phyloP scores from a whole-genome alignment of 2,113 vertebrate species.

The Notothenia rossii region DNA sequence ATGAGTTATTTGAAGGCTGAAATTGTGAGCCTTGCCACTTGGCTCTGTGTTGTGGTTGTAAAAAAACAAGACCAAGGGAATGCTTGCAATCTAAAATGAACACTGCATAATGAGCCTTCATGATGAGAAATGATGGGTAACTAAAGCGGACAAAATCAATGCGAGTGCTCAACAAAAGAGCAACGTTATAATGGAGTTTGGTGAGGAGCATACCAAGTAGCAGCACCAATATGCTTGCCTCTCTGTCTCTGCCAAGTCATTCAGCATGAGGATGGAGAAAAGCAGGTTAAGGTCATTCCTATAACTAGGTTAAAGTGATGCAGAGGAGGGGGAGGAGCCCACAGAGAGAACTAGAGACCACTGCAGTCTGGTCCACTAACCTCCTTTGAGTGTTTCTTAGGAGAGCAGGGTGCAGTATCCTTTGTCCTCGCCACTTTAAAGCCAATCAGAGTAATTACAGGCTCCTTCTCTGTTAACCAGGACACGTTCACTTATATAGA shows the following conservation, averaged over 20 bases:
- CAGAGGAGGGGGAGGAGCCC: constrained; percentile 51
- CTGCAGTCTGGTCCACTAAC: constrained; percentile 75
- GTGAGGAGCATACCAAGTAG: neutral
- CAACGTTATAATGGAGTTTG: neutral
- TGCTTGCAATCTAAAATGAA: neutral
- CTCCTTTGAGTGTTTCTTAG: constrained; percentile 46
- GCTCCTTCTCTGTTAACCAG: constrained; percentile 14
- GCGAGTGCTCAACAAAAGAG: neutral
- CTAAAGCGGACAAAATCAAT: neutral
- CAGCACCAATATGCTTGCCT: neutral
- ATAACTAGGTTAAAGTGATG: constrained; percentile 74
- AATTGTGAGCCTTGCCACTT: neutral
- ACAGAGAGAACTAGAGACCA: constrained; percentile 24
- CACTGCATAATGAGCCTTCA: neutral
- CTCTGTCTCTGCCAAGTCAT: constrained; percentile 25
- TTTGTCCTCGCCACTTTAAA: constrained; percentile 58
- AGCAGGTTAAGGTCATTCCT: constrained; percentile 75
- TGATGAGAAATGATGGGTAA: neutral
- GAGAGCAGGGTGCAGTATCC: constrained; percentile 40
- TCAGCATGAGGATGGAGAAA: constrained; percentile 34
- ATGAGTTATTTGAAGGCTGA: neutral
- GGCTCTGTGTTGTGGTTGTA: neutral
- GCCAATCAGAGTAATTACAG: constrained; percentile 52
- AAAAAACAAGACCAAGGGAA: neutral
- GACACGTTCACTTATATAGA: constrained; percentile 3